phyloP scores from a whole-genome alignment of 2,888 invertebrate genomes.

The Eupithecia subfuscata region DNA sequence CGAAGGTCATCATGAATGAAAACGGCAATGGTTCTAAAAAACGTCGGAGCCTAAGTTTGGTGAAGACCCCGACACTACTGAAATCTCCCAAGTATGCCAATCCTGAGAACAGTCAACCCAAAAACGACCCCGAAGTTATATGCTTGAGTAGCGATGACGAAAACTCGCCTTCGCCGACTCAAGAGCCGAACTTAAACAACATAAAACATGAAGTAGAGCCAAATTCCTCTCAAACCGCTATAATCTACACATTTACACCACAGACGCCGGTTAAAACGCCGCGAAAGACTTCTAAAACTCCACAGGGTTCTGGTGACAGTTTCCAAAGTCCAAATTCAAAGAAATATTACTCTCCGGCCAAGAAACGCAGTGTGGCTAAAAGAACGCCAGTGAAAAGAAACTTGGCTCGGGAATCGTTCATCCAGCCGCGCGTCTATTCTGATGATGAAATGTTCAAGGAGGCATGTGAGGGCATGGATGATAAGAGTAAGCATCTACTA shows the following conservation, averaged over 20 bases:
- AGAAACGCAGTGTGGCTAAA: slow-evolving; percentile 58
- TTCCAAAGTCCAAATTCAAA: slow-evolving; percentile 45
- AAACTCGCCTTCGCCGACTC: slow-evolving; percentile 30
- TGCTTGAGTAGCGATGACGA: slow-evolving; percentile 63
- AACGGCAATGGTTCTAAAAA: slow-evolving; percentile 44
- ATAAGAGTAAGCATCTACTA: slow-evolving; percentile 65
- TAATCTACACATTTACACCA: slow-evolving; percentile 48
- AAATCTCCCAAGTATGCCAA: slow-evolving; percentile 48
- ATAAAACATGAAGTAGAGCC: slow-evolving; percentile 17
- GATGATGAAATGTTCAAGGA: slow-evolving; percentile 43
- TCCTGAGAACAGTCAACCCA: slow-evolving; percentile 26
- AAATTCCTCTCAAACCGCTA: slow-evolving; percentile 30
- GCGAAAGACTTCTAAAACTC: slow-evolving; percentile 36
- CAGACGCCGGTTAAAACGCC: slow-evolving; percentile 47
- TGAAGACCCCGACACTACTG: slow-evolving; percentile 45
- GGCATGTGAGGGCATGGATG: slow-evolving; percentile 60
- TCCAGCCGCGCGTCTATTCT: slow-evolving; percentile 27
- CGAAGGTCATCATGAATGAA: slow-evolving; percentile 36
- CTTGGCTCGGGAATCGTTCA: slow-evolving; percentile 48
- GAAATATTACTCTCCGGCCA: slow-evolving; percentile 68
- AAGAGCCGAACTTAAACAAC: slow-evolving; percentile 22
- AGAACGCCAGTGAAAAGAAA: slow-evolving; percentile 59
- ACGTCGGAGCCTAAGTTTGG: slow-evolving; percentile 54
- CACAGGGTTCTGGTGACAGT: slow-evolving; percentile 40
- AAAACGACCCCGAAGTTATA: slow-evolving; percentile 45